Evolutionary conservation across 2,113 vertebrate genomes (phyloP).

Genomic region (Clinocottus analis): DNA sequence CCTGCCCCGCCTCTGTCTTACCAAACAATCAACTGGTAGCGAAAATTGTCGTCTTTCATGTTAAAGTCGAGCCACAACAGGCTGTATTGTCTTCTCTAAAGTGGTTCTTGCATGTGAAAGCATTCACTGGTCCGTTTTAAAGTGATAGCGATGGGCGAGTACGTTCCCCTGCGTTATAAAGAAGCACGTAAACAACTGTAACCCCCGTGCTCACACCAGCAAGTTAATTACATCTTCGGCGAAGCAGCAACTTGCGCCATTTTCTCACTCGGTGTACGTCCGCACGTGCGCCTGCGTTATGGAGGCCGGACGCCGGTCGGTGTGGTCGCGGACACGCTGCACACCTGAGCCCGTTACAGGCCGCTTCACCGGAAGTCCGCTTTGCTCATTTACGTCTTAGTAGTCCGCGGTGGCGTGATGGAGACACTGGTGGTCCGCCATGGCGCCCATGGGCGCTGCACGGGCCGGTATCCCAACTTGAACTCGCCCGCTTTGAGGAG

Average conservation of each 20-base stretch:
- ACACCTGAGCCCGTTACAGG: conserved; percentile 8
- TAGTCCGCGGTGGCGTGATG: conserved; percentile 53
- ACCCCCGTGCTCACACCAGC: background rate
- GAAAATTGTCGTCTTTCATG: conserved; percentile 51
- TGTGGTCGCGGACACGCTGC: conserved; percentile 12
- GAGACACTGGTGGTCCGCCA: conserved; percentile 33
- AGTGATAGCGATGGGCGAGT: background rate
- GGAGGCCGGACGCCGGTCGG: background rate
- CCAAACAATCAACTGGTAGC: conserved; percentile 74
- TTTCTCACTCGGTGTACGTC: background rate
- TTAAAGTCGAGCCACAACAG: conserved; percentile 34
- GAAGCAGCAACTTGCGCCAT: background rate
- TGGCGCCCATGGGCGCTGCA: conserved; percentile 31
- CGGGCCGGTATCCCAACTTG: conserved; percentile 27
- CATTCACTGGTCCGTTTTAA: background rate
- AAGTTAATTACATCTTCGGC: background rate
- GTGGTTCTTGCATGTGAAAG: conserved; percentile 2
- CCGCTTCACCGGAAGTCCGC: conserved; percentile 41
- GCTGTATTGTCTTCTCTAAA: conserved; percentile 8
- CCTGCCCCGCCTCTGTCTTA: conserved; percentile 64
- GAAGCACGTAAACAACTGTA: conserved; percentile 4
- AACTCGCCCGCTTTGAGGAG: conserved; percentile 14
- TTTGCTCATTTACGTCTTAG: conserved; percentile 60
- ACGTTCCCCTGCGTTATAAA: no score
- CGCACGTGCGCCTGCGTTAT: background rate